Base-by-base conservation (phyloP, 2,888 invertebrate species). In the Drosophila barbarae region DNA sequence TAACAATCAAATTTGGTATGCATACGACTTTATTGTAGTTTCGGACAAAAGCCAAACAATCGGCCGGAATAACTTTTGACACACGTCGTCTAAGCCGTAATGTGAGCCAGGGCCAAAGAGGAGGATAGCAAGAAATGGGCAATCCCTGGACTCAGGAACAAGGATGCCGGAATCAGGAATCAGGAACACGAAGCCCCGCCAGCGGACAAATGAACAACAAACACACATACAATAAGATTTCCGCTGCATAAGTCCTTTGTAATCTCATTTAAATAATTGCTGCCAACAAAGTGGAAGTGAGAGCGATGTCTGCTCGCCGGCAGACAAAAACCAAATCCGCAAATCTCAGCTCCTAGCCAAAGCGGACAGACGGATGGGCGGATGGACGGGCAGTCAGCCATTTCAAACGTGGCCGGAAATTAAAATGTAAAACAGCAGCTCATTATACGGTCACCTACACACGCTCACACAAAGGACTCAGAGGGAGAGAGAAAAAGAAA, bases 181-280 rank as follows among this genome's bases (percentile, higher is more conserved):
- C 18, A 13, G 36, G 18, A 61, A 15, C 34, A 49, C 35, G 41
- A 54, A 56, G 53, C 46, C 28, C 42, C 50, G 57, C 58, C 28
- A 36, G 47, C 49, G 41, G 23, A 36, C 53, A 66, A 56, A 76
- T 74, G 69, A 71, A 69, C 65, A 69, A 65, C 71, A 55, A 71
- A 66, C 71, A 70, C 60, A 59, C 52, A 51, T 38, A 64, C 52
- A 66, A 66, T 66, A 34, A 64, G 67, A 84, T 76, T 85, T 81
- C 73, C 79, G 78, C 64, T 73, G 73, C 61, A 39, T 80, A 86
- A 81, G 77, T 72, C 78, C 57, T 71, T 68, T 59, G 73, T 85
- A 78, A 81, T 78, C 81, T 77, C 71, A 86, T 86, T 84, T 78
- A 81, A 86, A 86, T 86, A 77, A 81, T 77, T 84, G 84, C 74